A percentile compares a stretch with the other conserved stretches of the same genome.
These are phyloP conservation scores for Carapus acus DNA, from an alignment of 2,797 vertebrate species.

Conservation along the genomic window DNA sequence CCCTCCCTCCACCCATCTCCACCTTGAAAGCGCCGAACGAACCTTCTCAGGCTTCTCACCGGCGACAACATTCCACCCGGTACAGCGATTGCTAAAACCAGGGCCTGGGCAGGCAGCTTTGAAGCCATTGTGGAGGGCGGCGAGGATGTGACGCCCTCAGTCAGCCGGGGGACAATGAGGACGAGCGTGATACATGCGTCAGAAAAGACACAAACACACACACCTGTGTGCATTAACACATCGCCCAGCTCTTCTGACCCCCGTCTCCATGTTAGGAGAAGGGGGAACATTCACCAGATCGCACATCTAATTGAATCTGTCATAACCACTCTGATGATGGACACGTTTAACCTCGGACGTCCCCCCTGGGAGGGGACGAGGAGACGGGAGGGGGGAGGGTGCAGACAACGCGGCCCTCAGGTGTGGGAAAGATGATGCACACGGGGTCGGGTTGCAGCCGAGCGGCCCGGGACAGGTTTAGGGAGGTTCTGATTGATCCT, in stretches of 20 bases:
- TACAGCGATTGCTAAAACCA: conserved; percentile 47
- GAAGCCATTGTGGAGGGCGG: conserved; percentile 56
- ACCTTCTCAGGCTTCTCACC: conserved; percentile 35
- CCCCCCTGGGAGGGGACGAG: conserved; percentile 26
- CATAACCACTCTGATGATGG: conserved; percentile 56
- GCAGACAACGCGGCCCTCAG: conserved; percentile 54
- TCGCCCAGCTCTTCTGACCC: not conserved
- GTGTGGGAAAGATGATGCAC: conserved; percentile 52
- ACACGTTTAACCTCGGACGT: conserved; percentile 30
- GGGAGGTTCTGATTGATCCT: conserved; percentile 60
- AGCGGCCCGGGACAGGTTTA: conserved; percentile 52
- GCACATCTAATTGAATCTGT: conserved; percentile 54
- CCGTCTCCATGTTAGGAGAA: not conserved
- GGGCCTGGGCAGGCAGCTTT: conserved; percentile 52
- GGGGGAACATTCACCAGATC: conserved; percentile 30
- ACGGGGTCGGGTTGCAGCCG: conserved; percentile 58
- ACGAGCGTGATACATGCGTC: conserved; percentile 53
- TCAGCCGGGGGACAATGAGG: conserved; percentile 49
- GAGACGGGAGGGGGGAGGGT: conserved; percentile 28
- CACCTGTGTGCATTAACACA: conserved; percentile 40
- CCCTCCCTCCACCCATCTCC: conserved; percentile 22
- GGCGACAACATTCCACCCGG: conserved; percentile 46
- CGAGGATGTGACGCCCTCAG: conserved; percentile 40
- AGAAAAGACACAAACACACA: conserved; percentile 50
- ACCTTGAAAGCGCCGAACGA: conserved; percentile 31